Conservation (phyloP, 2,888 invertebrate species). For the Phlogophora meticulosa region DNA sequence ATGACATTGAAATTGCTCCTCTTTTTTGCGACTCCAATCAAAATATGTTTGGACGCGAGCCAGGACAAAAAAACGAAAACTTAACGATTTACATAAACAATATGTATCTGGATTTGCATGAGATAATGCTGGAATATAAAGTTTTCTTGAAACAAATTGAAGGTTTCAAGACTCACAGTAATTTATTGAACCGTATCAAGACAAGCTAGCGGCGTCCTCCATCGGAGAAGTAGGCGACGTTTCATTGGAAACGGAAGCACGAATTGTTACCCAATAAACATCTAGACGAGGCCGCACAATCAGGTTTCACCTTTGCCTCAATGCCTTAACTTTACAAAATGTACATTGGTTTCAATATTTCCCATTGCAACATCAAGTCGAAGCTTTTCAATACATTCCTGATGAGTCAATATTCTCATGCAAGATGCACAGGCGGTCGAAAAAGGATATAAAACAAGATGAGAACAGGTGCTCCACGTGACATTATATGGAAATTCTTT, state of each 20-base stretch:
- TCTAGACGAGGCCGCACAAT: constrained; percentile 81
- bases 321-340: constrained; percentile 73
- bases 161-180: constrained; percentile 21
- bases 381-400: constrained; percentile 59
- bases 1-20: constrained; percentile 45
- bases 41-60: constrained; percentile 48
- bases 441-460: constrained; percentile 57
- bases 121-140: constrained; percentile 24
- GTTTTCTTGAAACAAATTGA: constrained; percentile 20
- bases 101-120: constrained; percentile 22
- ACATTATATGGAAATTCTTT: constrained; percentile 65
- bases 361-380: constrained; percentile 70
- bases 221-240: constrained; percentile 62
- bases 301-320: constrained; percentile 85
- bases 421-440: constrained; percentile 47
- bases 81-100: constrained; percentile 39
- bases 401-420: constrained; percentile 46
- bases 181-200: constrained; percentile 44
- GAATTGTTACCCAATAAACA: constrained; percentile 82
- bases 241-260: constrained; percentile 83
- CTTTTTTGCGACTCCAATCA: constrained; percentile 44
- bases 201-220: constrained; percentile 51
- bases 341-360: constrained; percentile 67
- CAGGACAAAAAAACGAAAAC: constrained; percentile 48
- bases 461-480: constrained; percentile 65